Base-by-base conservation (phyloP, 2,113 vertebrate genomes). In the Pseudolaguvia tuberculata region DNA sequence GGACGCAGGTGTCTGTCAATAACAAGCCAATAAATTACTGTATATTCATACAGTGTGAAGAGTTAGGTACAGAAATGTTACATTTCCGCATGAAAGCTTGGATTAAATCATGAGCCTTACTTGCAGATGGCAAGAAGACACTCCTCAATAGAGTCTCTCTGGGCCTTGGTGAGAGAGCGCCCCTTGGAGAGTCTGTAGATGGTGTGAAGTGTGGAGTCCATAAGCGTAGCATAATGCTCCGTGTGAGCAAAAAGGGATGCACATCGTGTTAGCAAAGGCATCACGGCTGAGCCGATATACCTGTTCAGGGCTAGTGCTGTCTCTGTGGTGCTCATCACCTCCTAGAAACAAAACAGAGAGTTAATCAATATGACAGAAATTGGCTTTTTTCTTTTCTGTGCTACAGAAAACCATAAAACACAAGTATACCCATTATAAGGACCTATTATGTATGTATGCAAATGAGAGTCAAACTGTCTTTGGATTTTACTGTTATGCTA, bases 181-280 rank as follows among this genome's bases (percentile, higher is more conserved):
- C 96, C 96, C 80, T 98, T 99, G 85, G 95, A 99, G 59, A 99
- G 89, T 68, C 95, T 90, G 56, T 99, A 99, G 83, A 99, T 95
- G 27, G 95, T 97, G 79, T 99, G 95, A 65, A 99, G 93, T 1
- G 85, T 94, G 72, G 95, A 95, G 88, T 99, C 95, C 27, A 99
- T 86, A 74, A 97, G 85, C 70, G 92, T 91, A 0, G 93, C 88
- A 1, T 91, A 87, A 87, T 97, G 96, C 76, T 98, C 96, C 1
- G 96, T 95, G 85, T 90, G 93, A 13, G 93, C 88, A 76, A 99
- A 97, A 52, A 97, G 94, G 31, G 91, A 89, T n/a, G 96, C 95
- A 5, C 96, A 98, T 80, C 95, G 93, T n/a, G 92, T 98, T 80
- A 98, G 92, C 51, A 98, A 88, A 0, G 96, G 96, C 83, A 99